These are phyloP conservation scores for Tautogolabrus adspersus DNA, from an alignment of 2,113 vertebrate species.

Conservation along the genomic window DNA sequence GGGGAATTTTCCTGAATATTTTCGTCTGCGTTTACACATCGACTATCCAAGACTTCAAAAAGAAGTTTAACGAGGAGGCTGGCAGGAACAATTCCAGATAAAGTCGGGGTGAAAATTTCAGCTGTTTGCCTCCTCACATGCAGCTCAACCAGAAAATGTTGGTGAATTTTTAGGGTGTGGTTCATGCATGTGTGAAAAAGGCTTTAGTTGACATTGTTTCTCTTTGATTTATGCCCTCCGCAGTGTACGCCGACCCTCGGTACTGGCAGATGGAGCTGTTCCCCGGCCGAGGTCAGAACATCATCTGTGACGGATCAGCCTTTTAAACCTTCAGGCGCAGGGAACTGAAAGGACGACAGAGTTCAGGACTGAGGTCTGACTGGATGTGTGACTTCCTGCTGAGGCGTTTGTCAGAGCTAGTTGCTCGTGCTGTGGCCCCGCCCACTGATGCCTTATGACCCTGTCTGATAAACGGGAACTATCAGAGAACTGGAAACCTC, in stretches of 20 bases:
- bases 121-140: too few relatives aligned
- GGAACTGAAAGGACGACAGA: not conserved
- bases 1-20: too few relatives aligned
- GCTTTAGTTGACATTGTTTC: not conserved
- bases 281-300: slow-evolving; percentile 79
- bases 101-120: too few relatives aligned
- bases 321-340: slow-evolving; percentile 55
- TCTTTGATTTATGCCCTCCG: slow-evolving; percentile 12
- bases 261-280: slow-evolving; percentile 85
- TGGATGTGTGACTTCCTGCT: slow-evolving; percentile 34
- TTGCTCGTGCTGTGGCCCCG: slow-evolving; percentile 30
- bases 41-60: too few relatives aligned
- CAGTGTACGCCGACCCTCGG: slow-evolving; percentile 82
- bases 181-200: too few relatives aligned
- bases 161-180: too few relatives aligned
- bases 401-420: slow-evolving; percentile 11
- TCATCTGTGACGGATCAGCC: slow-evolving; percentile 81
- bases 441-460: slow-evolving; percentile 60
- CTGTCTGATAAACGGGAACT: not conserved
- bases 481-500: slow-evolving; percentile 7
- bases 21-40: too few relatives aligned
- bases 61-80: too few relatives aligned
- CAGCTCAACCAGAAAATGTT: too few relatives aligned
- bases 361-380: slow-evolving; percentile 3
- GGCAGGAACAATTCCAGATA: too few relatives aligned